These are phyloP conservation scores for Perizoma affinitatum DNA, from an alignment of 2,888 invertebrate species.

Conservation along the genomic window DNA sequence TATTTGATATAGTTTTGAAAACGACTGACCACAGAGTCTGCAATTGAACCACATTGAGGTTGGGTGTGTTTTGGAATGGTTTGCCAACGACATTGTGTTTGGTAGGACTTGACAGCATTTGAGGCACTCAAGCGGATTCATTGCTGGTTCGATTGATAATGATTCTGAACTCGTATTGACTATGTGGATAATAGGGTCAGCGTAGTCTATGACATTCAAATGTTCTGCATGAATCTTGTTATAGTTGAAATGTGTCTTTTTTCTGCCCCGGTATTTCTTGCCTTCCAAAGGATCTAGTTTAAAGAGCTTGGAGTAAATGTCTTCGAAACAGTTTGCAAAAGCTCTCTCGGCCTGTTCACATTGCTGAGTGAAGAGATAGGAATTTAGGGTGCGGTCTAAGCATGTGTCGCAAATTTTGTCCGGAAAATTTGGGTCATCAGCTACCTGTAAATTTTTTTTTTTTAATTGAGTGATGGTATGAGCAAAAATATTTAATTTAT, in stretches of 20 bases:
- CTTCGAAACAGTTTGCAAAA: slow-evolving; percentile 67
- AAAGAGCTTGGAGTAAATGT: slow-evolving; percentile 66
- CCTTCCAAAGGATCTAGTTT: slow-evolving; percentile 68
- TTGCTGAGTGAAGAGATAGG: slow-evolving; percentile 72
- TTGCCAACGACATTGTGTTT: slow-evolving; percentile 56
- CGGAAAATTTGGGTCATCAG: slow-evolving; percentile 61
- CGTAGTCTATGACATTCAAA: slow-evolving; percentile 66
- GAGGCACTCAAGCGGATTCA: slow-evolving; percentile 63
- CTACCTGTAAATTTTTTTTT: too few relatives aligned
- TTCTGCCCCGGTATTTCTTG: slow-evolving; percentile 62
- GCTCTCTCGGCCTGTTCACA: slow-evolving; percentile 70
- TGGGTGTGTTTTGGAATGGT: slow-evolving; percentile 68
- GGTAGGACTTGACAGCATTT: slow-evolving; percentile 70
- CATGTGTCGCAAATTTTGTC: slow-evolving; percentile 69
- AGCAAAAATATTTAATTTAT: too few relatives aligned
- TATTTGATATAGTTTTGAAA: slow-evolving; percentile 57
- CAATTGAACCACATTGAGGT: slow-evolving; percentile 74
- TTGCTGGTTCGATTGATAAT: slow-evolving; percentile 39
- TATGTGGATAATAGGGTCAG: slow-evolving; percentile 66
- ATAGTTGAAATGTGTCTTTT: slow-evolving; percentile 63
- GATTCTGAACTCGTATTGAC: slow-evolving; percentile 53
- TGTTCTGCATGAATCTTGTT: slow-evolving; percentile 60
- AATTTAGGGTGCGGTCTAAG: slow-evolving; percentile 57
- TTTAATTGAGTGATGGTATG: too few relatives aligned
- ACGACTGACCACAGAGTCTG: slow-evolving; percentile 67